Conservation (phyloP, 2,797 vertebrate species). For the Cirrhinus molitorella region DNA sequence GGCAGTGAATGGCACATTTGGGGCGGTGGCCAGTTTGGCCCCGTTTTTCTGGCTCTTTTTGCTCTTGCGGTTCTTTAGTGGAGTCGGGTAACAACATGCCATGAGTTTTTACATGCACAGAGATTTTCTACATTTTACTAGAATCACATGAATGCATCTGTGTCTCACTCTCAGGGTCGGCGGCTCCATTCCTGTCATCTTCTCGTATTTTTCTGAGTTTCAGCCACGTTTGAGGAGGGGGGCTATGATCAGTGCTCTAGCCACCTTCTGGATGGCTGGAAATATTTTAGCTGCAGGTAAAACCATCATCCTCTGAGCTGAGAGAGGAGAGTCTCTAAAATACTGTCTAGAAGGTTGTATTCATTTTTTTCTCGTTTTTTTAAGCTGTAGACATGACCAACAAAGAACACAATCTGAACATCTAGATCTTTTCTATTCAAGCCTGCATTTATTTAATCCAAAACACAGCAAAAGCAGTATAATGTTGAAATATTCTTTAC, state of each 20-base stretch:
- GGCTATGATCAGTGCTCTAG: slow-evolving; percentile 80
- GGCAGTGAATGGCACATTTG: slow-evolving; percentile 79
- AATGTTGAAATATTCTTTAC: no score
- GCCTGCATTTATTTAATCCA: no score
- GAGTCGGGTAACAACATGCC: slow-evolving; percentile 73
- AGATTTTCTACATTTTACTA: not conserved
- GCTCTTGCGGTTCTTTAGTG: slow-evolving; percentile 80
- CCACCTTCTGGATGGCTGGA: slow-evolving; percentile 85
- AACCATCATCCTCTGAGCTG: not conserved
- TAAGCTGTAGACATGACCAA: not conserved
- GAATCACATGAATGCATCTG: not conserved
- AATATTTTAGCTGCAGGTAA: slow-evolving; percentile 82
- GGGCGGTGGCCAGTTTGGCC: slow-evolving; percentile 74
- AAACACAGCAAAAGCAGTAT: no score
- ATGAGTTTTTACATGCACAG: not conserved
- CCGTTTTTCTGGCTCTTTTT: slow-evolving; percentile 80
- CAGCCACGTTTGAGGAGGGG: slow-evolving; percentile 78
- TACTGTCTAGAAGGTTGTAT: not conserved
- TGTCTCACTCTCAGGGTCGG: slow-evolving; percentile 72
- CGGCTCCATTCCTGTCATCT: slow-evolving; percentile 82
- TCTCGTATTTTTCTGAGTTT: slow-evolving; percentile 86
- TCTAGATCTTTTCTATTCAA: not conserved
- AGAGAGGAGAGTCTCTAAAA: not conserved
- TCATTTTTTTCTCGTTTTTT: slow-evolving; percentile 12
- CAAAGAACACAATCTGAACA: not conserved